These are phyloP conservation scores for Serripes groenlandicus DNA, from an alignment of 2,888 invertebrate species.

Conservation along the genomic window DNA sequence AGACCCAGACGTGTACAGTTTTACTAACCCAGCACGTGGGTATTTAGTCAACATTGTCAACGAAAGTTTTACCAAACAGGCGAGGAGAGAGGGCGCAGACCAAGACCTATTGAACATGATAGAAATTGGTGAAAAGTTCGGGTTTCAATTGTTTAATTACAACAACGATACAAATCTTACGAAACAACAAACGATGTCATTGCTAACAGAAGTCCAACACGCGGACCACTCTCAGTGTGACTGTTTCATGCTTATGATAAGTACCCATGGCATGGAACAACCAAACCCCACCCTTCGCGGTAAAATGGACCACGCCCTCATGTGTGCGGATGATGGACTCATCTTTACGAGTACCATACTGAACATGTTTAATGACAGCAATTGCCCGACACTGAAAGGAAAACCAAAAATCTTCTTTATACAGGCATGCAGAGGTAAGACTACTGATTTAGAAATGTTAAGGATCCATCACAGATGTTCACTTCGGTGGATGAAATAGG, in stretches of 20 bases:
- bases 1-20: constrained; percentile 45
- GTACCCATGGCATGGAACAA: constrained; percentile 58
- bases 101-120: constrained; percentile 53
- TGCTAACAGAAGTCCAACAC: constrained; percentile 35
- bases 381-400: constrained; percentile 52
- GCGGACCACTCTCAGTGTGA: constrained; percentile 54
- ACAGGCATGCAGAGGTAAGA: constrained; percentile 66
- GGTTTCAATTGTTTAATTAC: constrained; percentile 47
- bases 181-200: constrained; percentile 34
- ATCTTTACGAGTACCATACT: constrained; percentile 62
- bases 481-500: too few species aligned
- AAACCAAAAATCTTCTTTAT: constrained; percentile 67
- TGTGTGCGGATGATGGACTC: constrained; percentile 57
- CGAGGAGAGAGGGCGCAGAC: constrained; percentile 44
- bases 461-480: too few species aligned
- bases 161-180: constrained; percentile 41
- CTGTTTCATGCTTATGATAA: constrained; percentile 59
- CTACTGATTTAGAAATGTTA: too few species aligned
- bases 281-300: constrained; percentile 37
- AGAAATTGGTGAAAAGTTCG: constrained; percentile 53
- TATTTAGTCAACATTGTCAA: constrained; percentile 59
- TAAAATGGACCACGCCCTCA: constrained; percentile 54
- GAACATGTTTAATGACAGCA: constrained; percentile 62
- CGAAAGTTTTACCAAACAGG: constrained; percentile 45
- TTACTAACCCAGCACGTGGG: constrained; percentile 46